Conservation (phyloP, 2,113 vertebrate species). For the Alligator mississippiensis region DNA sequence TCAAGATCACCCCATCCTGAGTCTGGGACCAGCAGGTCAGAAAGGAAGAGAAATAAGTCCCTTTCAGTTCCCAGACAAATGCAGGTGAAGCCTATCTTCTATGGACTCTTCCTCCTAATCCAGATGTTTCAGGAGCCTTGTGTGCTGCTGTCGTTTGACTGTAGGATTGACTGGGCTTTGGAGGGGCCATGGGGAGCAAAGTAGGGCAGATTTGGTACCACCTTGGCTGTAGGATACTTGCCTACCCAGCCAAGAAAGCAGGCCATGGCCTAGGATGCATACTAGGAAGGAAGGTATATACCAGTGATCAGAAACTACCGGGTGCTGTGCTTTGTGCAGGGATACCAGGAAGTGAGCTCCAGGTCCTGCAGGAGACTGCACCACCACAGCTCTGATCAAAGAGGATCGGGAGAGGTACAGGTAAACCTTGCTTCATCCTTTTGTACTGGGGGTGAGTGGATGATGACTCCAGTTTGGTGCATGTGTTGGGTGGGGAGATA, state of each 20-base stretch:
- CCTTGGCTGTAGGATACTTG: neutral
- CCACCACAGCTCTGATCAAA: neutral
- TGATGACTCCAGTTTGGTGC: accelerated
- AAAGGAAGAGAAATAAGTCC: neutral
- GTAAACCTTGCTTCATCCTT: neutral
- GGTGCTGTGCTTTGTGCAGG: neutral
- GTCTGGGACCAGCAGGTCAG: neutral
- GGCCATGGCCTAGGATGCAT: neutral
- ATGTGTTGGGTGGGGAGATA: accelerated
- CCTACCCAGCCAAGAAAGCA: neutral
- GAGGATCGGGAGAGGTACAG: neutral
- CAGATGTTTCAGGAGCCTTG: neutral
- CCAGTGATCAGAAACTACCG: neutral
- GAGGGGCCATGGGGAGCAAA: neutral
- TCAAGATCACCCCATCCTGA: neutral
- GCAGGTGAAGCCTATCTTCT: neutral
- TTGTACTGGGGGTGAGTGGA: neutral
- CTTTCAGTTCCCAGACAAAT: neutral
- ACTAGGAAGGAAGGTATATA: accelerated
- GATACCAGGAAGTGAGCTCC: neutral
- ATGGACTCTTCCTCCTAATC: accelerated
- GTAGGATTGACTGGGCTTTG: neutral
- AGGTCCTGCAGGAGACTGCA: neutral
- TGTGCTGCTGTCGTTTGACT: neutral
- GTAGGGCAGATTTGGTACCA: neutral